phyloP scores from a whole-genome alignment of 1,140 invertebrate species.

The Aradophagus sp. region DNA sequence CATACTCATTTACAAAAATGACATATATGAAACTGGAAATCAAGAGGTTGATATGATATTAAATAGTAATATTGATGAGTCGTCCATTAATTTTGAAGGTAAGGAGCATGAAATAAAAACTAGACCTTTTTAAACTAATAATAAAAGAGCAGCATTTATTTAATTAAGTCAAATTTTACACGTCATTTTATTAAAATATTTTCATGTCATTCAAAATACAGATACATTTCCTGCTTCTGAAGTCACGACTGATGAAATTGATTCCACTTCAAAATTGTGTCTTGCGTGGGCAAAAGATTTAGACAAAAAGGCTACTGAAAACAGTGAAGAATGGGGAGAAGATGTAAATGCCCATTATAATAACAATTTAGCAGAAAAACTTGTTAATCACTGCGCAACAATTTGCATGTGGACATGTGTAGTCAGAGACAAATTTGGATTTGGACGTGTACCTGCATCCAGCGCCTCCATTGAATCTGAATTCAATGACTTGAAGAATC shows the following conservation, averaged over 20 bases:
- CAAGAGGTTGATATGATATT: not conserved
- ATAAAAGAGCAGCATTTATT: too few species aligned
- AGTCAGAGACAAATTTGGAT: slow-evolving; percentile 4
- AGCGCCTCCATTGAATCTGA: slow-evolving; percentile 15
- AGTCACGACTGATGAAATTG: too few species aligned
- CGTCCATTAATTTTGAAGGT: too few species aligned
- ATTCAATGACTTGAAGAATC: slow-evolving; percentile 17
- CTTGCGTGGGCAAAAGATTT: slow-evolving; percentile 6
- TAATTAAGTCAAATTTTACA: too few species aligned
- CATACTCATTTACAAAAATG: not conserved
- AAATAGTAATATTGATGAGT: too few species aligned
- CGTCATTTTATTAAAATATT: too few species aligned
- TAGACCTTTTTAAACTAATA: too few species aligned
- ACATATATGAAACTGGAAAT: slow-evolving; percentile 2
- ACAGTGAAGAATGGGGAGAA: slow-evolving; percentile 2
- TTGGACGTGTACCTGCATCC: slow-evolving; percentile 2
- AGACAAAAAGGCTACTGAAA: slow-evolving; percentile 1
- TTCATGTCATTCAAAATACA: too few species aligned
- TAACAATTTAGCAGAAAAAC: slow-evolving; percentile 1
- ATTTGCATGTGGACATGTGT: slow-evolving; percentile 12
- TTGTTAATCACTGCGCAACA: slow-evolving; percentile 15
- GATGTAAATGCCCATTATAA: slow-evolving; percentile 14
- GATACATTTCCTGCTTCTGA: too few species aligned
- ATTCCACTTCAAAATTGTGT: too few species aligned
- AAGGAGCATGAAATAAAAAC: too few species aligned